These are phyloP conservation scores for Drosophila koepferae DNA, from an alignment of 2,888 invertebrate genomes.

Conservation along the genomic window DNA sequence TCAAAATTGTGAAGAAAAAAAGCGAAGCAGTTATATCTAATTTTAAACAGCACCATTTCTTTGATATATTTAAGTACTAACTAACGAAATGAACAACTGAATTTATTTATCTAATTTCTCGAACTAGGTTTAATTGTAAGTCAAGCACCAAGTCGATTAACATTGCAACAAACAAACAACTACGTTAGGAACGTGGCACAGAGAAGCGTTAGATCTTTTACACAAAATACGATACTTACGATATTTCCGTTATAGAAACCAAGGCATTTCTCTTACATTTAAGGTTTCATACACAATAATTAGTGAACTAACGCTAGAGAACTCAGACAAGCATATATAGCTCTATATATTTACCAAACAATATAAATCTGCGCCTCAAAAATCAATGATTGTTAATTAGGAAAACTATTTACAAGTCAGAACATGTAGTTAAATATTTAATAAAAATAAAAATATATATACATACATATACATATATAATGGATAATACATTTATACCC, in stretches of 20 bases:
- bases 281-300: conserved; percentile 79
- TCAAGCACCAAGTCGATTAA: conserved; percentile 77
- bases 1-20: conserved; percentile 62
- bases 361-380: conserved; percentile 41
- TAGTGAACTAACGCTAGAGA: conserved; percentile 78
- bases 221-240: conserved; percentile 63
- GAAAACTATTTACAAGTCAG: conserved; percentile 77
- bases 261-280: conserved; percentile 78
- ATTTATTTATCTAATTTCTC: conserved; percentile 71
- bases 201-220: conserved; percentile 61
- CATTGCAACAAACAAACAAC: conserved; percentile 61
- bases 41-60: conserved; percentile 59
- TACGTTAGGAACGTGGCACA: conserved; percentile 40
- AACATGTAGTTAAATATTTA: conserved; percentile 75
- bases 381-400: conserved; percentile 65
- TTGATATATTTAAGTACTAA: conserved; percentile 48
- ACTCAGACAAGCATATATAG: conserved; percentile 52
- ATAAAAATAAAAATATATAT: conserved; percentile 54
- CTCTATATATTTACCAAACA: conserved; percentile 49
- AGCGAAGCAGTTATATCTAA: conserved; percentile 30
- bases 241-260: conserved; percentile 76
- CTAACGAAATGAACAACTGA: conserved; percentile 75
- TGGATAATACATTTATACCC: conserved; percentile 53
- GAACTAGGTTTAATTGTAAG: conserved; percentile 68
- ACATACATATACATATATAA: conserved; percentile 30